Evolutionary conservation across 2,797 vertebrate species (phyloP), one percentile per base, ranked within the genome.

Genomic region (Martes flavigula): DNA sequence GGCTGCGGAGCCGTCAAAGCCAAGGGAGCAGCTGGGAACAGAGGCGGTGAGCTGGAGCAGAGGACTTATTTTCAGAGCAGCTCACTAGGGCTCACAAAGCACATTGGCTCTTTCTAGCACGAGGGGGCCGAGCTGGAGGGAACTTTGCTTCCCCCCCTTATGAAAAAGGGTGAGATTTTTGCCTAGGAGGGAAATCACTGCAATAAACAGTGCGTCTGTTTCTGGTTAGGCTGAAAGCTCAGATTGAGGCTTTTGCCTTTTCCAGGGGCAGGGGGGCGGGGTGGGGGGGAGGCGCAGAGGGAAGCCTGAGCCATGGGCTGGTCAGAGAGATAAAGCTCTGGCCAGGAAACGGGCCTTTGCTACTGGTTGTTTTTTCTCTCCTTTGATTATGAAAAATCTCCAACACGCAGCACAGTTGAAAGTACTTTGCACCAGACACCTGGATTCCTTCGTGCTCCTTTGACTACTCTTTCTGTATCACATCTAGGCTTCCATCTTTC

Each of bases 41-140:
- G 96, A 98, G 97, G 93, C 62, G 88, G 96, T 62, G 95, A 96
- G 91, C 94, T 97, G 98, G 97, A 95, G 97, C 86, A 75, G 75
- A 94, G 21, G 89, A 70, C 48, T 21, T 90, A 82, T 90, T 97
- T 95, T 95, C 94, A 82, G 97, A 87, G 96, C 94, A 75, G 83
- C 70, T 77, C 27, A 82, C 96, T 94, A 82, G 62, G 88, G 70
- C 62, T 70, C 87, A 73, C 64, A 70, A 91, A 96, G 0, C 0
- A 40, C 81, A 82, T 93, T 97, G 72, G 82, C 90, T 98, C 15
- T 91, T 27, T 3, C 73, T 58, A 38, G 68, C 40, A 40, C 27
- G 87, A 97, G 94, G 95, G 96, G 97, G 97, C 72, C 64, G 93
- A 97, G 96, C 94, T 91, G 86, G 35, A 95, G 91, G 90, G 79